Conservation (phyloP, 2,113 vertebrate species). For the Tor tambroides region DNA sequence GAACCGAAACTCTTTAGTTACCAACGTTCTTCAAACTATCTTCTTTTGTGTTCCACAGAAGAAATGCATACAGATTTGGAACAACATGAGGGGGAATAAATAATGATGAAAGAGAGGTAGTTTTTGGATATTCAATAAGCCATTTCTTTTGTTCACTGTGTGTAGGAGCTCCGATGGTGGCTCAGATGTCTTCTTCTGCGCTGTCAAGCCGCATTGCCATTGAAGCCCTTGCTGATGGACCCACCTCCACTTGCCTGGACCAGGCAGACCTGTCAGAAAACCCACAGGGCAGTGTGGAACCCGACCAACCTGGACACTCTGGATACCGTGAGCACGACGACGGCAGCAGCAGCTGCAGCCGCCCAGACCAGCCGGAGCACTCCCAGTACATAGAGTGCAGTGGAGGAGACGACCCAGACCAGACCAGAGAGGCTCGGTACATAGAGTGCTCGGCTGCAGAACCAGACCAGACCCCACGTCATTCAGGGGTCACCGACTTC, state of each 20-base stretch:
- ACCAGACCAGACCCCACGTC: slow-evolving; percentile 77
- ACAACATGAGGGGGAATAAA: neutral
- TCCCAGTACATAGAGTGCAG: slow-evolving; percentile 75
- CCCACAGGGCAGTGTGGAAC: slow-evolving; percentile 69
- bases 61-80: neutral
- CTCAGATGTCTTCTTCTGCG: slow-evolving; percentile 87
- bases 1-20: neutral
- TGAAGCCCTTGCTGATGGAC: slow-evolving; percentile 85
- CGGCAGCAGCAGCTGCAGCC: slow-evolving; percentile 24
- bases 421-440: slow-evolving; percentile 72
- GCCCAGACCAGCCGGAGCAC: slow-evolving; percentile 73
- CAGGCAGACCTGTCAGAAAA: slow-evolving; percentile 72
- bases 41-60: neutral
- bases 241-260: slow-evolving; percentile 89
- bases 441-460: slow-evolving; percentile 75
- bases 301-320: slow-evolving; percentile 77
- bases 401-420: slow-evolving; percentile 74
- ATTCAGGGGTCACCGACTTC: slow-evolving; percentile 73
- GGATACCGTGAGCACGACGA: slow-evolving; percentile 70
- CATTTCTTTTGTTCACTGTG: neutral
- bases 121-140: neutral
- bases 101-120: neutral
- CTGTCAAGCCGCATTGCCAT: slow-evolving; percentile 81
- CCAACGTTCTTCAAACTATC: neutral
- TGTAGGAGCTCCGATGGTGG: slow-evolving; percentile 81